Evolutionary conservation across 2,113 vertebrate genomes (phyloP).

Genomic region (Nettapus auritus): DNA sequence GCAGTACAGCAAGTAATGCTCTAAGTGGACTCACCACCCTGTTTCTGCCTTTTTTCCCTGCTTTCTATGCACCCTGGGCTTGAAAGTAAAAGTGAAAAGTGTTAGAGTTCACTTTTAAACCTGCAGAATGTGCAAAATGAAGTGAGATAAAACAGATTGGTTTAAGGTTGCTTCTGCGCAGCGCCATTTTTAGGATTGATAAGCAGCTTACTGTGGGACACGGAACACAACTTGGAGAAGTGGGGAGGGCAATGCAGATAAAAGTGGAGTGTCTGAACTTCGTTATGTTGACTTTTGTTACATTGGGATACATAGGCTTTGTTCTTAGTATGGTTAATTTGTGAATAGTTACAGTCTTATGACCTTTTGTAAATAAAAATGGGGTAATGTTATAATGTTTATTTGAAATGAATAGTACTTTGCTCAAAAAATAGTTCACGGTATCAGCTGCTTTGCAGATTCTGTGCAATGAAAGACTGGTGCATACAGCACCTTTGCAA

Average conservation of each 20-base stretch:
- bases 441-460: not conserved
- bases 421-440: not conserved
- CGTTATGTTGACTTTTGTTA: not conserved
- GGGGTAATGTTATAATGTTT: not conserved
- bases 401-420: not conserved
- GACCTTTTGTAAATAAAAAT: not conserved
- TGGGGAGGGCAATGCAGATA: not conserved
- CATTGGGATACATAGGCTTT: not conserved
- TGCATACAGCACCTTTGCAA: not conserved
- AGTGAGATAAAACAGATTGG: not conserved
- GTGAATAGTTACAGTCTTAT: not conserved
- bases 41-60: not conserved
- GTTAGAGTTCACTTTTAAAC: not conserved
- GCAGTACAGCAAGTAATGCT: not conserved
- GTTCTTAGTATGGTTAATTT: not conserved
- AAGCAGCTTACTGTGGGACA: not conserved
- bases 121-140: not conserved
- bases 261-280: not conserved
- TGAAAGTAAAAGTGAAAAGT: conserved; percentile 2
- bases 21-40: not conserved
- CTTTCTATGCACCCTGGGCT: not conserved
- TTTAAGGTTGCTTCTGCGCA: not conserved
- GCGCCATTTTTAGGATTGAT: not conserved
- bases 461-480: not conserved
- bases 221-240: not conserved